Evolutionary conservation across 2,888 invertebrate species (phyloP), one percentile per base, ranked within the genome.

Genomic region (Erebia epiphron): DNA sequence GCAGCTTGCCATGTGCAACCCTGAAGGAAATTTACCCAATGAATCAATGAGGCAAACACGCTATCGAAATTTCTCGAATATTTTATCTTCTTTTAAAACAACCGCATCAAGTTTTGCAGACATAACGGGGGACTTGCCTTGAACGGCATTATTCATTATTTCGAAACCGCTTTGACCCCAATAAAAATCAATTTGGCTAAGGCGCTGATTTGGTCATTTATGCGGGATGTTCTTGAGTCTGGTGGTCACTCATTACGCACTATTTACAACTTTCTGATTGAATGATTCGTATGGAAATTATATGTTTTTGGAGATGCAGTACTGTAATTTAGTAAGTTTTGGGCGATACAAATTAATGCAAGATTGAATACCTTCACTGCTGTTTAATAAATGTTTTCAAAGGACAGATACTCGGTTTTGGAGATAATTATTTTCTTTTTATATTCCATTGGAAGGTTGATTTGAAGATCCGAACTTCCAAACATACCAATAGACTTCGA

Each of bases 101-200:
- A 77, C 83, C 86, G 87, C 83, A 78, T 80, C 81, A 77, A 81
- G 82, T 85, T 86, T 84, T 79, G 80, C 79, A 78, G 80, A 84
- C 79, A 78, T 88, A 86, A 89, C 85, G 84, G 87, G 82, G 82
- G 82, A 84, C 87, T 80, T 80, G 86, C 84, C 81, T 81, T 52
- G 68, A 65, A 67, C 61, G 57, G 68, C 67, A 72, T 73, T 73
- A 87, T 84, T 85, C 86, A 89, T 86, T 80, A 78, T 84, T 85
- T 83, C 82, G 83, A 86, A 89, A 89, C 83, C 81, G 79, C 76
- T 81, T 78, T 77, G 78, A 79, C 79, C 82, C 79, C 78, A 82
- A 86, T 88, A 86, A 75, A 60, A 69, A 66, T 50, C 69, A 72
- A 73, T 63, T 73, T 75, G 69, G 63, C 60, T 58, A 69, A 67